Percentiles rank a stretch among this genome's conserved stretches.
These are phyloP conservation scores for Telenomus remus DNA, from an alignment of 1,140 invertebrate genomes.

Conservation along the genomic window DNA sequence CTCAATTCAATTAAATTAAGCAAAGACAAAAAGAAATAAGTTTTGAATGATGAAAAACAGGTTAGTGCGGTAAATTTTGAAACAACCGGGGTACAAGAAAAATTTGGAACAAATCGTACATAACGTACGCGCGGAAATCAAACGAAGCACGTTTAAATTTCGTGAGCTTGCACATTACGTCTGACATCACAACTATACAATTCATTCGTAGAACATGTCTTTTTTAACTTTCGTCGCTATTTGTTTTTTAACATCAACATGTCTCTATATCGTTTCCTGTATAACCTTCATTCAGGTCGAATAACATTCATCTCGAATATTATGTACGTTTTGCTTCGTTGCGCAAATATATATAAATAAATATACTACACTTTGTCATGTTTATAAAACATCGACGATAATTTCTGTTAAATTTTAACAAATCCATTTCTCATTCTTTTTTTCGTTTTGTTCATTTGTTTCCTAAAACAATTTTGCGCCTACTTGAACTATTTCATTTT, in stretches of 20 bases:
- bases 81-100: constrained; percentile 17
- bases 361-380: constrained; percentile 72
- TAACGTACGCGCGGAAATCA: constrained; percentile 42
- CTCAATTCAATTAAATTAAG: constrained; percentile 31
- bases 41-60: not conserved
- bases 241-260: constrained; percentile 57
- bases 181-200: constrained; percentile 58
- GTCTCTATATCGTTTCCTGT: constrained; percentile 56
- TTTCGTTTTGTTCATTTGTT: constrained; percentile 60
- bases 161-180: constrained; percentile 57
- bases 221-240: constrained; percentile 48
- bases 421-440: constrained; percentile 63
- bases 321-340: constrained; percentile 62
- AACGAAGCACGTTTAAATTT: constrained; percentile 52
- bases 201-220: constrained; percentile 50
- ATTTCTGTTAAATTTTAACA: constrained; percentile 76
- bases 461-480: constrained; percentile 64
- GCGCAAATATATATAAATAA: constrained; percentile 73
- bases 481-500: constrained; percentile 55
- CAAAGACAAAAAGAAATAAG: constrained; percentile 13
- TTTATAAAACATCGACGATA: constrained; percentile 75
- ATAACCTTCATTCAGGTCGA: constrained; percentile 60
- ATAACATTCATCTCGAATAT: constrained; percentile 60
- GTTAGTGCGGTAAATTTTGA: constrained; percentile 18
- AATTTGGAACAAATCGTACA: constrained; percentile 43